A percentile compares a stretch with the other conserved stretches of the same genome.
Conservation (phyloP, 2,113 vertebrate species). For the Aleadryas rufinucha region DNA sequence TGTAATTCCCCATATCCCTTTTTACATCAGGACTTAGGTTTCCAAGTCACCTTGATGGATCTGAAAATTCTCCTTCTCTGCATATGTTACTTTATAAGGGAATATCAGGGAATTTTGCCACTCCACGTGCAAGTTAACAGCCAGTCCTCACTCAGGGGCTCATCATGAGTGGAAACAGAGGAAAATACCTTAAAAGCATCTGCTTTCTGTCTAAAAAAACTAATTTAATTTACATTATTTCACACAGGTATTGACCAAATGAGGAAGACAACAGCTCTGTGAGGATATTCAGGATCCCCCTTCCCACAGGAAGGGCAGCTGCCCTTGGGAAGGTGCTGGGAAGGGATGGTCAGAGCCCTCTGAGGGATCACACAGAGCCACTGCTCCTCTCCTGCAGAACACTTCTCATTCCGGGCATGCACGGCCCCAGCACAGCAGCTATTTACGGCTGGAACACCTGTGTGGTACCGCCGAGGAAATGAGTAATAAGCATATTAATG, state of each 20-base stretch:
- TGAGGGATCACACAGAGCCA: background rate
- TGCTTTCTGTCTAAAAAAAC: background rate
- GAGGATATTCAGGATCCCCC: background rate
- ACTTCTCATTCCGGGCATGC: background rate
- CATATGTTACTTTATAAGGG: fast-evolving
- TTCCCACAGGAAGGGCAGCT: background rate
- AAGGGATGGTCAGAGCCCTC: background rate
- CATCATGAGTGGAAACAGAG: background rate
- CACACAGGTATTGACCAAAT: background rate
- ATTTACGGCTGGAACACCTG: background rate
- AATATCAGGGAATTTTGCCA: background rate
- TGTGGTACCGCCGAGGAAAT: background rate
- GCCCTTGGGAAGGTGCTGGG: background rate
- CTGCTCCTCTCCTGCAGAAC: background rate
- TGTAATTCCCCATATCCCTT: background rate
- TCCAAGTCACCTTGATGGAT: background rate
- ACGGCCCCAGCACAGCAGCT: background rate
- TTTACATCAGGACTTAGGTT: background rate
- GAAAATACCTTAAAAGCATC: background rate
- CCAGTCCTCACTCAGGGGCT: background rate
- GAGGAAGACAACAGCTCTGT: background rate
- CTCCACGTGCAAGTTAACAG: background rate
- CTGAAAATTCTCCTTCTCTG: background rate
- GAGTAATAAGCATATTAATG: conserved; percentile 16
- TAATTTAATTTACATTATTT: background rate